A percentile compares a stretch with the other conserved stretches of the same genome.
These are phyloP conservation scores for Cephus cinctus DNA, from an alignment of 1,140 invertebrate genomes.

Conservation along the genomic window DNA sequence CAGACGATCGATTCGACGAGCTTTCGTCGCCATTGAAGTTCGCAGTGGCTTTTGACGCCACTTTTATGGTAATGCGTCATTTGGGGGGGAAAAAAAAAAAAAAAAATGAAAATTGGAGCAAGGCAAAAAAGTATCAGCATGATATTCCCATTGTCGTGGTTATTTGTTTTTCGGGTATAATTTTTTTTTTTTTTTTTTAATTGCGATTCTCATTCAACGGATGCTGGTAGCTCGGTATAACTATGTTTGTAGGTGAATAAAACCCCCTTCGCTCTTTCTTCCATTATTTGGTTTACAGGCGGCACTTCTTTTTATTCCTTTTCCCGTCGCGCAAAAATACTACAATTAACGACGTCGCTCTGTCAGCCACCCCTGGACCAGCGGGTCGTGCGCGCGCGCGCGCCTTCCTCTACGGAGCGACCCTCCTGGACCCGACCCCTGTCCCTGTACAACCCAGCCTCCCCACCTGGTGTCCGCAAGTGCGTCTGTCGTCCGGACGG, in stretches of 20 bases:
- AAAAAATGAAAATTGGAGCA: too few relatives aligned
- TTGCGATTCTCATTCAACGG: not conserved
- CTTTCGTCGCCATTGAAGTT: too few relatives aligned
- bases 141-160: too few relatives aligned
- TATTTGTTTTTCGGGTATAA: too few relatives aligned
- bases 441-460: not conserved
- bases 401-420: not conserved
- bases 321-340: conserved; percentile 6
- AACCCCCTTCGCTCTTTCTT: not conserved
- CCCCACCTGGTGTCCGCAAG: not conserved
- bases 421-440: not conserved
- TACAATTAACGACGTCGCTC: conserved; percentile 9
- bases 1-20: too few relatives aligned
- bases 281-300: not conserved
- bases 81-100: too few relatives aligned
- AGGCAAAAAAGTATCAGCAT: too few relatives aligned
- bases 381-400: not conserved
- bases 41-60: too few relatives aligned
- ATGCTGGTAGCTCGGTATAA: too few relatives aligned
- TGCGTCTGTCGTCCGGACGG: too few relatives aligned
- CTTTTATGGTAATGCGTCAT: too few relatives aligned
- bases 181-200: not conserved
- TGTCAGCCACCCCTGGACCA: not conserved
- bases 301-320: not conserved
- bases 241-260: not conserved